Evolutionary conservation across 1,140 invertebrate genomes (phyloP).

Genomic region (Pseudachorutes palmiensis): DNA sequence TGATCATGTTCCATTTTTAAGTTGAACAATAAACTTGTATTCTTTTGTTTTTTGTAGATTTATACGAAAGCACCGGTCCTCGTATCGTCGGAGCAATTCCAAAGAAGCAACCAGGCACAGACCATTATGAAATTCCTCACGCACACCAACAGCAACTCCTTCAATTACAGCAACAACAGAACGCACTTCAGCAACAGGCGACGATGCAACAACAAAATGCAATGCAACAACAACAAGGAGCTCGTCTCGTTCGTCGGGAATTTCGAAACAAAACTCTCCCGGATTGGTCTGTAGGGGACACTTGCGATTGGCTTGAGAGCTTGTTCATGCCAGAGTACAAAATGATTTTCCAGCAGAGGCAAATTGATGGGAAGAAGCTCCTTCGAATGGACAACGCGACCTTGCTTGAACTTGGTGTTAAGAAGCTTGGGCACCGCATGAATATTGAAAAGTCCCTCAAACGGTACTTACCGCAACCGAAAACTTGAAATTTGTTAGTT

Average conservation of each 20-base stretch:
- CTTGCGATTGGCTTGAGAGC: slow-evolving; percentile 48
- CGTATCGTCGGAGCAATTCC: slow-evolving; percentile 70
- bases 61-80: slow-evolving; percentile 35
- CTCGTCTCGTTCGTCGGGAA: slow-evolving; percentile 28
- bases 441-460: slow-evolving; percentile 48
- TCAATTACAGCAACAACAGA: slow-evolving; percentile 45
- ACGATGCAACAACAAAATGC: slow-evolving; percentile 37
- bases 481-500: slow-evolving; percentile 26
- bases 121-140: slow-evolving; percentile 38
- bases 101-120: slow-evolving; percentile 45
- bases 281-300: slow-evolving; percentile 47
- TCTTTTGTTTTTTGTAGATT: slow-evolving; percentile 26
- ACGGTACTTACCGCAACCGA: slow-evolving; percentile 34
- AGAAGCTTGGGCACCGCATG: slow-evolving; percentile 49
- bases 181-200: slow-evolving; percentile 44
- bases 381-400: slow-evolving; percentile 47
- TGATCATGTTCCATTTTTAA: slow-evolving; percentile 1
- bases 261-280: slow-evolving; percentile 44
- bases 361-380: slow-evolving; percentile 47
- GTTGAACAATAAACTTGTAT: not conserved
- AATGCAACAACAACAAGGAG: slow-evolving; percentile 39
- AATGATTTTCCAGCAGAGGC: slow-evolving; percentile 44
- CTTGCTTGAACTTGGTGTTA: slow-evolving; percentile 49
- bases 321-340: slow-evolving; percentile 50
- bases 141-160: slow-evolving; percentile 39